Evolutionary conservation across 1,140 invertebrate species (phyloP).

Genomic region (Ips nitidus): DNA sequence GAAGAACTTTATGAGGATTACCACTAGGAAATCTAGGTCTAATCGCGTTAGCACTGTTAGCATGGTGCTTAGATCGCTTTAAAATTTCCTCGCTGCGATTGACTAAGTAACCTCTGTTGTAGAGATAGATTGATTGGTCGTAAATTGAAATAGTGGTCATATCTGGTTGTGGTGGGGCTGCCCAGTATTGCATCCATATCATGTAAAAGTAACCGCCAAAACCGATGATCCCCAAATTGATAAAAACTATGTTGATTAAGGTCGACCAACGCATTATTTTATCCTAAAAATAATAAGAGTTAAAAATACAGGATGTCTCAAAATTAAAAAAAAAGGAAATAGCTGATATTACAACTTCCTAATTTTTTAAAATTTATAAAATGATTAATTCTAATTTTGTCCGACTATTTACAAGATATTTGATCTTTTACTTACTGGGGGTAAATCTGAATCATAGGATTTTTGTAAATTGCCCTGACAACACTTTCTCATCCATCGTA

Average conservation of each 20-base stretch:
- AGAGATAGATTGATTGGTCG: slow-evolving; percentile 51
- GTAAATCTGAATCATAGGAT: no score
- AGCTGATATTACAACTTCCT: no score
- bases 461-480: no score
- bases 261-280: not conserved
- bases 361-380: no score
- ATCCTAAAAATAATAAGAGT: no score
- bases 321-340: no score
- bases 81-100: slow-evolving; percentile 32
- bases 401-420: no score
- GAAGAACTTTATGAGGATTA: slow-evolving; percentile 55
- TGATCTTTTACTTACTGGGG: no score
- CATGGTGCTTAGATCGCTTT: slow-evolving; percentile 46
- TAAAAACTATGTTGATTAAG: slow-evolving; percentile 54
- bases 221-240: slow-evolving; percentile 68
- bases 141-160: slow-evolving; percentile 50
- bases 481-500: no score
- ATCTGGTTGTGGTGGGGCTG: slow-evolving; percentile 57
- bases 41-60: slow-evolving; percentile 50
- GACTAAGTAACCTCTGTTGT: slow-evolving; percentile 48
- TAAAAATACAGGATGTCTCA: no score
- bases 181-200: slow-evolving; percentile 71
- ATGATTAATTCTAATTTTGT: no score
- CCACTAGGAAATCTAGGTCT: slow-evolving; percentile 61
- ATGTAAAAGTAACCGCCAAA: slow-evolving; percentile 72